Conservation (phyloP, 2,797 vertebrate species). For the Arrhamphus sclerolepis region DNA sequence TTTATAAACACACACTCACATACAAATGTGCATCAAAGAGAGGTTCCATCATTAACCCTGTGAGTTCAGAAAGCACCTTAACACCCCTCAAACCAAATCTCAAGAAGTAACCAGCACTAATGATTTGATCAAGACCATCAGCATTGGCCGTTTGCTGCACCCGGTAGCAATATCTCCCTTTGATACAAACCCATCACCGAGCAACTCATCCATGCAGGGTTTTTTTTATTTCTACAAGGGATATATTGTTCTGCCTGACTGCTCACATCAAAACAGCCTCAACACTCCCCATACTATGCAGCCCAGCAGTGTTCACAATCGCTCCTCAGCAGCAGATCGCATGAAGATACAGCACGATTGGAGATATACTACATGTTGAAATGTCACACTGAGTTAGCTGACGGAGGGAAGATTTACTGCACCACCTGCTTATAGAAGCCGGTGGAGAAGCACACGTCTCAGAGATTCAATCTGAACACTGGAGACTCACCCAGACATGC, state of each 20-base stretch:
- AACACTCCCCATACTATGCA: slow-evolving; percentile 25
- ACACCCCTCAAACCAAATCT: slow-evolving; percentile 44
- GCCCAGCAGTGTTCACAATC: slow-evolving; percentile 32
- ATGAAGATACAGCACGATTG: slow-evolving; percentile 34
- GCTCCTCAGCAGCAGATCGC: slow-evolving; percentile 43
- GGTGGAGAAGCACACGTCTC: slow-evolving; percentile 27
- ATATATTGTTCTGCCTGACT: slow-evolving; percentile 59
- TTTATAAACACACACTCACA: slow-evolving; percentile 18
- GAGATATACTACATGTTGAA: slow-evolving; percentile 52
- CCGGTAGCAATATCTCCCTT: slow-evolving; percentile 45
- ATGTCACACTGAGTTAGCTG: slow-evolving; percentile 52
- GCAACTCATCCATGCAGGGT: slow-evolving; percentile 53
- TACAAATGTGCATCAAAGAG: slow-evolving; percentile 10
- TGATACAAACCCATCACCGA: slow-evolving; percentile 58
- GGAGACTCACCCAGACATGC: slow-evolving; percentile 36
- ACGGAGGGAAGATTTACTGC: slow-evolving; percentile 46
- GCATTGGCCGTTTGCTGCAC: slow-evolving; percentile 29
- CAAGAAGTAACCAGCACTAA: slow-evolving; percentile 41
- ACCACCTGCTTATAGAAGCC: slow-evolving; percentile 16
- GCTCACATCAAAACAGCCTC: slow-evolving; percentile 44
- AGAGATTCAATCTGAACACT: slow-evolving; percentile 53
- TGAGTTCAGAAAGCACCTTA: slow-evolving; percentile 46
- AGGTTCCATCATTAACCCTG: slow-evolving; percentile 26
- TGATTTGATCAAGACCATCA: slow-evolving; percentile 55
- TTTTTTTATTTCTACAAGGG: slow-evolving; percentile 43